Evolutionary conservation across 1,140 invertebrate genomes (phyloP).

Genomic region (Zaprionus vittiger): DNA sequence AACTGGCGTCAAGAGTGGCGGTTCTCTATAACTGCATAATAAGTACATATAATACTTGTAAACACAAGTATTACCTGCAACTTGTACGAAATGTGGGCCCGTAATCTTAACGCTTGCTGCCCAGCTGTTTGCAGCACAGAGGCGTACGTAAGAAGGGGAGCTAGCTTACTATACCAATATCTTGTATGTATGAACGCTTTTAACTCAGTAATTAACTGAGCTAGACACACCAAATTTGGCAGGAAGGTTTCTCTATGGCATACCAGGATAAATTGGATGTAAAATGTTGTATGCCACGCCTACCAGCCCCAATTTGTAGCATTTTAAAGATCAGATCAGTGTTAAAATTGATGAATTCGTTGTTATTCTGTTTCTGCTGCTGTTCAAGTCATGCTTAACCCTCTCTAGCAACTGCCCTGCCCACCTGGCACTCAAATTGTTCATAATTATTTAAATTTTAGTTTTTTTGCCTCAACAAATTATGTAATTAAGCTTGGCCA

Average conservation of each 20-base stretch:
- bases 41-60: constrained; percentile 1
- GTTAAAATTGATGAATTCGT: too few relatives aligned
- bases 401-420: background rate
- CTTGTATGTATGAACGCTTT: background rate
- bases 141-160: background rate
- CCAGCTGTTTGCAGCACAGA: constrained; percentile 14
- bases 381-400: too few relatives aligned
- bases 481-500: constrained; percentile 49
- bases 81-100: constrained; percentile 12
- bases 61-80: constrained; percentile 20
- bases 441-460: constrained; percentile 32
- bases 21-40: constrained; percentile 25
- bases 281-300: background rate
- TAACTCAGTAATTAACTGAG: background rate
- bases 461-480: constrained; percentile 30
- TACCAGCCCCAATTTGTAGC: too few relatives aligned
- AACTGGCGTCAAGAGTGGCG: constrained; percentile 35
- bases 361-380: too few relatives aligned
- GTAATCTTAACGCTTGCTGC: constrained; percentile 12
- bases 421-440: background rate
- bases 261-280: background rate
- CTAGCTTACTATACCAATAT: too few relatives aligned
- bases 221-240: background rate
- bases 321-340: too few relatives aligned
- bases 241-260: background rate